Conservation (phyloP, 92 coral and sea anemone genomes). For the Virgularia gustaviana region DNA sequence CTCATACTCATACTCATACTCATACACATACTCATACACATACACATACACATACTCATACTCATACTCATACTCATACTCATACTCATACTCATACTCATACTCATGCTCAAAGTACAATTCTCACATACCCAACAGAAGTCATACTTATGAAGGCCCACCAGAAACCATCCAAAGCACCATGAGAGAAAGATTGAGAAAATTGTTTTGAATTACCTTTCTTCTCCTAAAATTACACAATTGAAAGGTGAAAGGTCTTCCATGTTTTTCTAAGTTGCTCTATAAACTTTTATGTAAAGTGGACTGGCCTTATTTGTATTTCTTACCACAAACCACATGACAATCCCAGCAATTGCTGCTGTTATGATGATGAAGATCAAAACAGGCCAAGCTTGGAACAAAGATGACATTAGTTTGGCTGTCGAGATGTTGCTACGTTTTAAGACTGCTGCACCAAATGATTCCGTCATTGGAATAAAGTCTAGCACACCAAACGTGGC, state of each 20-base stretch:
- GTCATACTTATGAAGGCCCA: constrained; percentile 38
- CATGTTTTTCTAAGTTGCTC: neutral
- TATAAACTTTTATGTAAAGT: neutral
- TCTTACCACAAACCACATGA: constrained; percentile 90
- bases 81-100: neutral
- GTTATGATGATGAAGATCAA: constrained; percentile 81
- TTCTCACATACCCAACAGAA: constrained; percentile 23
- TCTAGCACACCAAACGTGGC: constrained; percentile 25
- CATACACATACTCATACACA: no score
- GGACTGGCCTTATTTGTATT: neutral
- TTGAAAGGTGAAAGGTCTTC: neutral
- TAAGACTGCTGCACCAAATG: constrained; percentile 78
- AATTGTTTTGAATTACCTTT: constrained; percentile 21
- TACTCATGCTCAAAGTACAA: neutral
- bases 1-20: no score
- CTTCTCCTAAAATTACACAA: constrained; percentile 10
- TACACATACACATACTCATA: no score
- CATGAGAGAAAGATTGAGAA: constrained; percentile 4
- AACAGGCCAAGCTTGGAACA: constrained; percentile 91
- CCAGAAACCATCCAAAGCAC: constrained; percentile 38
- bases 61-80: no score
- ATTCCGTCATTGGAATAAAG: constrained; percentile 66
- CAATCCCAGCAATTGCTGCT: constrained; percentile 78
- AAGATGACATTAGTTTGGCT: constrained; percentile 66
- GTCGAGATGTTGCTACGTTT: constrained; percentile 81